Percentiles rank a stretch among this genome's conserved stretches.
Evolutionary conservation across 2,888 invertebrate genomes (phyloP).

Genomic region (Drosophila ezoana): DNA sequence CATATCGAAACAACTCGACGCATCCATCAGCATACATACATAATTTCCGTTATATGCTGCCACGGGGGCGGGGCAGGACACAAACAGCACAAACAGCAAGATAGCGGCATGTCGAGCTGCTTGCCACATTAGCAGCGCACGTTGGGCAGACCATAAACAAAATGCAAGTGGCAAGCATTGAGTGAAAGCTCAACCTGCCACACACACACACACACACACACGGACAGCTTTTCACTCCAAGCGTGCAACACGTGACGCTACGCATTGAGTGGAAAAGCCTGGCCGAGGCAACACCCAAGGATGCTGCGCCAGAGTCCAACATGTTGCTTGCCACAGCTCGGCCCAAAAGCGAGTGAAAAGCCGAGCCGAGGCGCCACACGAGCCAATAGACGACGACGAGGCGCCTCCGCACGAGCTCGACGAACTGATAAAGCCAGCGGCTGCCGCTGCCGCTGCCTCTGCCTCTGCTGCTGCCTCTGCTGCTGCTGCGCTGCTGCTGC

Average conservation of each 20-base stretch:
- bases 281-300: slow-evolving; percentile 65
- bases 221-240: slow-evolving; percentile 65
- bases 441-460: slow-evolving; percentile 5
- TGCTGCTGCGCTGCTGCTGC: slow-evolving; percentile 13
- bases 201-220: too few species aligned
- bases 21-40: slow-evolving; percentile 69
- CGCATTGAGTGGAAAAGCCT: slow-evolving; percentile 46
- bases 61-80: background rate
- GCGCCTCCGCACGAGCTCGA: slow-evolving; percentile 39
- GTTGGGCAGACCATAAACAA: slow-evolving; percentile 63
- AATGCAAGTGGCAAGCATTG: slow-evolving; percentile 55
- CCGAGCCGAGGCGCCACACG: slow-evolving; percentile 23
- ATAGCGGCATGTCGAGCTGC: slow-evolving; percentile 11
- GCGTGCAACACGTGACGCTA: slow-evolving; percentile 73
- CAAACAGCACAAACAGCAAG: too few species aligned
- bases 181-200: slow-evolving; percentile 28
- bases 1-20: slow-evolving; percentile 32
- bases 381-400: slow-evolving; percentile 5
- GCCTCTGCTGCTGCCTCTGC: background rate
- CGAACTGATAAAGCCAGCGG: slow-evolving; percentile 75
- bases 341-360: slow-evolving; percentile 38
- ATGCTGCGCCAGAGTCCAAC: slow-evolving; percentile 68
- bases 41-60: slow-evolving; percentile 68
- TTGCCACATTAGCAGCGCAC: slow-evolving; percentile 37
- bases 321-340: slow-evolving; percentile 65